These are phyloP conservation scores for Tholera decimalis DNA, from an alignment of 2,888 invertebrate species.

Conservation along the genomic window DNA sequence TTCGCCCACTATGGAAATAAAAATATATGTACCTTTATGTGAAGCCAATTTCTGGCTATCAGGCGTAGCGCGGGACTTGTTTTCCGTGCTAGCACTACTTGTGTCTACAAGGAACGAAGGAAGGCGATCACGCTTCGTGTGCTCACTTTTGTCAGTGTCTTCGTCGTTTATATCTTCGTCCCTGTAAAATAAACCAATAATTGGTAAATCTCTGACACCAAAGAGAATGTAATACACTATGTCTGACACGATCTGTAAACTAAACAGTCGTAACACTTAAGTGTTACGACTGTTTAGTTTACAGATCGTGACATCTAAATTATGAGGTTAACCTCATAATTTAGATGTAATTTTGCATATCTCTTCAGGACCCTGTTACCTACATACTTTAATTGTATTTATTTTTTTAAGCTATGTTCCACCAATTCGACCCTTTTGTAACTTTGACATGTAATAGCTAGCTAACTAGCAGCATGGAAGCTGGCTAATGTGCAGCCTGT, in stretches of 20 bases:
- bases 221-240: too few species aligned
- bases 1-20: neutral
- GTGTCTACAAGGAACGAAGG: constrained; percentile 79
- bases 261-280: too few species aligned
- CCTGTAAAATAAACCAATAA: constrained; percentile 55
- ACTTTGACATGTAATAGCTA: too few species aligned
- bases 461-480: too few species aligned
- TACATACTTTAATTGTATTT: too few species aligned
- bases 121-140: constrained; percentile 71
- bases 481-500: too few species aligned
- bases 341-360: too few species aligned
- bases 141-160: constrained; percentile 72
- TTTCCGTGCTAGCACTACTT: constrained; percentile 78
- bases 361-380: too few species aligned
- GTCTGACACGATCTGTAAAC: neutral
- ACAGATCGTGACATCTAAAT: neutral
- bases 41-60: constrained; percentile 77
- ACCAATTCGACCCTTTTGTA: too few species aligned
- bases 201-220: neutral
- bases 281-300: neutral
- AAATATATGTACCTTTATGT: constrained; percentile 70
- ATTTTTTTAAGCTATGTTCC: too few species aligned
- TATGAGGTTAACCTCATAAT: too few species aligned
- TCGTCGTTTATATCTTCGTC: constrained; percentile 74
- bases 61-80: constrained; percentile 80